Conservation (phyloP, 2,113 vertebrate genomes). For the Pseudonaja textilis region DNA sequence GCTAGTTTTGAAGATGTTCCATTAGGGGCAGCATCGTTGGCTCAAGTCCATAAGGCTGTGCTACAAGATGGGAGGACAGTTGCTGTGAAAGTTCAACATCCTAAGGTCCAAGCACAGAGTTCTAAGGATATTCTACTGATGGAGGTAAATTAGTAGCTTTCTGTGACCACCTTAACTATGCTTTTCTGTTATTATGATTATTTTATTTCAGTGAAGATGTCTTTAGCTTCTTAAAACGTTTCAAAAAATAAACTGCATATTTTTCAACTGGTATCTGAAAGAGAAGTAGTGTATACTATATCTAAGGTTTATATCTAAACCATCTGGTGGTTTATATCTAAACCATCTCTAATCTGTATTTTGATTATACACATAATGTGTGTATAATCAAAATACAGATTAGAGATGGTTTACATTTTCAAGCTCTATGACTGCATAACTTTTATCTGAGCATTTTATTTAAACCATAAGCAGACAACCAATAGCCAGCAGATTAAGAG, state of each 20-base stretch:
- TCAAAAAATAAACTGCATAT: not conserved
- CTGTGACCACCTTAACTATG: not conserved
- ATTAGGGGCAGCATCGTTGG: conserved; percentile 90
- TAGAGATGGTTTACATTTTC: not conserved
- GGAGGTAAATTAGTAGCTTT: conserved; percentile 77
- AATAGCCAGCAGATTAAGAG: not conserved
- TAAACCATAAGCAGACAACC: not conserved
- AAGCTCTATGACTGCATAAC: not conserved
- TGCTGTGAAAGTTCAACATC: conserved; percentile 96
- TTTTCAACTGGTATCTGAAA: conserved; percentile 8
- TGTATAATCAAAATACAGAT: not conserved
- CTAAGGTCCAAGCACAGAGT: conserved; percentile 91
- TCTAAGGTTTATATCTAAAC: too few relatives aligned
- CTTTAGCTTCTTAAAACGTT: not conserved
- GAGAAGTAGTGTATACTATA: not conserved
- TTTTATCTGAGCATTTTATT: not conserved
- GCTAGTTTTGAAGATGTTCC: conserved; percentile 87
- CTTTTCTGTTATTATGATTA: not conserved
- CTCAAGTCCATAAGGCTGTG: conserved; percentile 96
- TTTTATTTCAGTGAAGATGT: not conserved
- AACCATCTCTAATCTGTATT: too few relatives aligned
- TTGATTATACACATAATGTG: too few relatives aligned
- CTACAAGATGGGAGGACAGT: conserved; percentile 89
- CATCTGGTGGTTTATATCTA: too few relatives aligned
- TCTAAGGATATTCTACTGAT: conserved; percentile 91